Evolutionary conservation across 2,888 invertebrate genomes (phyloP), one percentile per base, ranked within the genome.

Genomic region (Drosophila atripex): DNA sequence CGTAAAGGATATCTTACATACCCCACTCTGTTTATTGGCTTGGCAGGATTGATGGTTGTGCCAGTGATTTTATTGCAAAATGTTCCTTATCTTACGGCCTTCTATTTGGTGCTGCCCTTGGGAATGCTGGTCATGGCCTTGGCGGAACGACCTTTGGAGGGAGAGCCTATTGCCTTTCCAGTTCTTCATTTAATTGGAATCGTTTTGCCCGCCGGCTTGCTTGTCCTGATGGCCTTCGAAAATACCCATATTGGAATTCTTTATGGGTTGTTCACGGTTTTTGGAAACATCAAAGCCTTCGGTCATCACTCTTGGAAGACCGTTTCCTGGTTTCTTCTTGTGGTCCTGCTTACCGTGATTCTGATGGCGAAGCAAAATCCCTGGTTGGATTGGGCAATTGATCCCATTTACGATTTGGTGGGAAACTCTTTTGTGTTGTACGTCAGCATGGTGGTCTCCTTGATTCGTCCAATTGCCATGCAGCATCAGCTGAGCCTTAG

Each of bases 81-180:
- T 39, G 90, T 95, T 56, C 94, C 95, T 14, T 64, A 92, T 35
- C 93, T 93, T 82, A 94, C 94, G 90, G 93, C 94, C 75, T 83
- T 95, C 45, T 96, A 95, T 89, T 93, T 94, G 71, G 80, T 94
- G 51, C 89, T 95, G 79, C 96, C 96, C 3, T 88, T 94, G 58
- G 76, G 93, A 1, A 88, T 88, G 16, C 90, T 89, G 88, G 54
- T 71, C 3, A 14, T 89, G 12, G 72, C 85, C 0, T 9, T 84
- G 12, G 55, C 77, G 1, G 84, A 64, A 23, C 72, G 69, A 8
- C 69, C 71, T 8, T 3, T 35, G 0, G 18, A 45, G 2, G 28
- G 41, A 2, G 16, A 8, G 7, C 52, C 50, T 1, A 14, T 75
- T 0, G 7, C 18, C 5, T 49, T 32, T 0, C 69, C 75, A 0